These are phyloP conservation scores for Monarcha castaneiventris DNA, from an alignment of 2,113 vertebrate species.

Conservation along the genomic window DNA sequence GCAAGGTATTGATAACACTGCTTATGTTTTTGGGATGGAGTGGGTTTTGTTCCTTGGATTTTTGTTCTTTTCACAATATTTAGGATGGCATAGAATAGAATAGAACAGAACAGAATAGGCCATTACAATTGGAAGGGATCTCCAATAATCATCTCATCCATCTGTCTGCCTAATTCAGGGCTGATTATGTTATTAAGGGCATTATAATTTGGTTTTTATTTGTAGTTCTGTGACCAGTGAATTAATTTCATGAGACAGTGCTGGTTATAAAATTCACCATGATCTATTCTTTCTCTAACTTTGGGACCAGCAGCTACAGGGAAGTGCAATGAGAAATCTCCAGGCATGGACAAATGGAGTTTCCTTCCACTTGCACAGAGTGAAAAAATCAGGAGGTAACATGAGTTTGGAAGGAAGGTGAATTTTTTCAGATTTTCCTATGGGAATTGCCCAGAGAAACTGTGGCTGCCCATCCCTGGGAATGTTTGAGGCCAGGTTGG, in stretches of 20 bases:
- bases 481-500: neutral
- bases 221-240: neutral
- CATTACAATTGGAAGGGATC: neutral
- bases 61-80: neutral
- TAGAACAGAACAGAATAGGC: neutral
- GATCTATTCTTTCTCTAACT: neutral
- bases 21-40: neutral
- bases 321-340: neutral
- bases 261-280: neutral
- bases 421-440: neutral
- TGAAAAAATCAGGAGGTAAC: neutral
- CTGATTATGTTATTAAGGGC: neutral
- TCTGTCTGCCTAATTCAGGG: neutral
- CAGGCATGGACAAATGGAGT: neutral
- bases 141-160: neutral
- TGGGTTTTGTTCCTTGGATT: neutral
- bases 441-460: neutral
- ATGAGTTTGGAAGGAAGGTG: neutral
- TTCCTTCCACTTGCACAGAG: neutral
- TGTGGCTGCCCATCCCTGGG: neutral
- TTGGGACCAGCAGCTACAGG: neutral
- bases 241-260: neutral
- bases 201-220: neutral
- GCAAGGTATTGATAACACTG: neutral
- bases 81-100: neutral